Evolutionary conservation across 2,797 vertebrate species (phyloP).

Genomic region (Labroides dimidiatus): DNA sequence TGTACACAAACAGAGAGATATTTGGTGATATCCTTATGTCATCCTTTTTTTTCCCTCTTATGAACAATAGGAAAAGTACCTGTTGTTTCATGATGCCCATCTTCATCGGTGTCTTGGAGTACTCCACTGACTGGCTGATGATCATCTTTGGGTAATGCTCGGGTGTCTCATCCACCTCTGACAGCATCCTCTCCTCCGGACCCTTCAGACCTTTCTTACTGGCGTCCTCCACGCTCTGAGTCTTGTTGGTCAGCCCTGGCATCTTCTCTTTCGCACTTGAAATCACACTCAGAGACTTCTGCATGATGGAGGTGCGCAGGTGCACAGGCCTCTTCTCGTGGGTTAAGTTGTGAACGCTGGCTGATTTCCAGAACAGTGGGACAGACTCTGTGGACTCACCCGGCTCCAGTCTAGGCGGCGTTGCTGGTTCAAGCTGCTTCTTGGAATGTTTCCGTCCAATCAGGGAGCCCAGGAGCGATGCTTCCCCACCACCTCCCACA

Average conservation of each 20-base stretch:
- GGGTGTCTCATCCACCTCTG: constrained; percentile 88
- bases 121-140: constrained; percentile 89
- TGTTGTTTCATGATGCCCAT: constrained; percentile 98
- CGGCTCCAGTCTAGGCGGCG: constrained; percentile 79
- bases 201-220: constrained; percentile 87
- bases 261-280: constrained; percentile 97
- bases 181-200: constrained; percentile 85
- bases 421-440: constrained; percentile 84
- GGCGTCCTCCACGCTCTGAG: constrained; percentile 88
- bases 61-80: constrained; percentile 53
- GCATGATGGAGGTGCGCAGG: constrained; percentile 92
- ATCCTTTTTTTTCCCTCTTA: no score
- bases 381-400: constrained; percentile 92
- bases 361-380: constrained; percentile 96
- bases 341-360: constrained; percentile 95
- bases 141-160: constrained; percentile 89
- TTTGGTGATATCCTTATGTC: no score
- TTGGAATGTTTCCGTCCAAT: constrained; percentile 86
- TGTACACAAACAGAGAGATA: no score
- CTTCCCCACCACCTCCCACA: constrained; percentile 80
- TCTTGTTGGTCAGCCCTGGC: constrained; percentile 90
- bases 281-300: constrained; percentile 98
- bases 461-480: constrained; percentile 88
- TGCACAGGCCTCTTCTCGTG: constrained; percentile 94
- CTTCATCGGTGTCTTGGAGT: constrained; percentile 91